A percentile compares a stretch with the other conserved stretches of the same genome.
Evolutionary conservation across 2,797 vertebrate genomes (phyloP).

Genomic region (Todus mexicanus): DNA sequence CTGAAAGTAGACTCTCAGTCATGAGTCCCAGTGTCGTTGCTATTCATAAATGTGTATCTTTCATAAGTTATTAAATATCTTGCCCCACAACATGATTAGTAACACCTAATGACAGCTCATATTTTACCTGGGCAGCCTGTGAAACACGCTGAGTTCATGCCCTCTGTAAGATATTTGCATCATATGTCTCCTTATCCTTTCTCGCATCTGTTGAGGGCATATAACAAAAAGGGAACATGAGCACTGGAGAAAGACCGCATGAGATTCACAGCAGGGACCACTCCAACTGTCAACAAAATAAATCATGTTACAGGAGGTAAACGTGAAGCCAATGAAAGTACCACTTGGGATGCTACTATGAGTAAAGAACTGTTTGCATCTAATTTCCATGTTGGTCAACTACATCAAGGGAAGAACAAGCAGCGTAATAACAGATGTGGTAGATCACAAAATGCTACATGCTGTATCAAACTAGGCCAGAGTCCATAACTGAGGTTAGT

Average conservation of each 20-base stretch:
- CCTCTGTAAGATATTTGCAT: neutral
- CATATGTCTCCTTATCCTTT: neutral
- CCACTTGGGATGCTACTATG: neutral
- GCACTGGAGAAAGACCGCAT: neutral
- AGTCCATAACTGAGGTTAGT: neutral
- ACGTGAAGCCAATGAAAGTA: neutral
- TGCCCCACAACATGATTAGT: neutral
- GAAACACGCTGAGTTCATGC: neutral
- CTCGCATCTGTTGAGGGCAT: neutral
- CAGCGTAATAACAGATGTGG: neutral
- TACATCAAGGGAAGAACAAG: neutral
- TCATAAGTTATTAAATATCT: neutral
- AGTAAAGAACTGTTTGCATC: neutral
- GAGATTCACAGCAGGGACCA: constrained; percentile 1
- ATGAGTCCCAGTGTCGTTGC: neutral
- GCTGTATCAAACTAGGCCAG: neutral
- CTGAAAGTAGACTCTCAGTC: neutral
- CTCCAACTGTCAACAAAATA: neutral
- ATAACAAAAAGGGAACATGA: neutral
- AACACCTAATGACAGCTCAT: neutral
- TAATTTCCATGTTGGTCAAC: neutral
- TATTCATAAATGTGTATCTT: neutral
- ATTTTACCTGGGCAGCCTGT: constrained; percentile 6
- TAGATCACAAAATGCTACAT: neutral
- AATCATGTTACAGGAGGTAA: neutral